Percentiles rank a stretch among this genome's conserved stretches.
phyloP scores from a whole-genome alignment of 2,113 vertebrate species.

The Cyphomyrus plagiostoma region DNA sequence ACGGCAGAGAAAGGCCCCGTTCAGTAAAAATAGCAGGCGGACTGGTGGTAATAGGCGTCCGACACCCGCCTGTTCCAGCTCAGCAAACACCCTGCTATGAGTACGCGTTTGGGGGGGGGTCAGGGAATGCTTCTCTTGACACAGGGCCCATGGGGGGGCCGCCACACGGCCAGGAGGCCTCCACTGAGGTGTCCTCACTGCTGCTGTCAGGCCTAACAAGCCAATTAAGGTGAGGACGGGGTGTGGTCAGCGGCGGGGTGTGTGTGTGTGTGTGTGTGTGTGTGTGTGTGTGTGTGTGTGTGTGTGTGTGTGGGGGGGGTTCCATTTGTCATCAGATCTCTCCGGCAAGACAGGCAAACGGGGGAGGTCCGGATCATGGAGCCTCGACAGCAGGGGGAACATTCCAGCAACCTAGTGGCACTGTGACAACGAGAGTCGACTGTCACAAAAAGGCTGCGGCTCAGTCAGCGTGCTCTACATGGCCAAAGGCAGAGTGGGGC shows the following conservation, averaged over 20 bases:
- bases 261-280: no score
- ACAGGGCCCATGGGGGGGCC: not conserved
- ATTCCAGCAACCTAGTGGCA: not conserved
- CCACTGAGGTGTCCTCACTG: not conserved
- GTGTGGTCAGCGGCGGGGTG: not conserved
- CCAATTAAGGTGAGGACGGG: not conserved
- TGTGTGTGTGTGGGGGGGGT: no score
- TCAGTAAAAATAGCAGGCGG: constrained; percentile 23
- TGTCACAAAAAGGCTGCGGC: not conserved
- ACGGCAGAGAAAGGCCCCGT: constrained; percentile 21
- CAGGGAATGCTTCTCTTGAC: not conserved
- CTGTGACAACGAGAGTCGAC: not conserved
- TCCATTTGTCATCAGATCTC: not conserved
- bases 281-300: no score
- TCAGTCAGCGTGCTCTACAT: not conserved
- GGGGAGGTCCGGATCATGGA: not conserved
- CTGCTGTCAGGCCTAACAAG: not conserved
- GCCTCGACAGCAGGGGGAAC: not conserved
- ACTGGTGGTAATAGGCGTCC: constrained; percentile 13
- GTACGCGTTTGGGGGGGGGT: not conserved
- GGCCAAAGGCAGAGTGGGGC: not conserved
- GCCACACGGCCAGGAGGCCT: not conserved
- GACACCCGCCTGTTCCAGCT: not conserved
- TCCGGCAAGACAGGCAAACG: not conserved
- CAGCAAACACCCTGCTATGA: not conserved